A percentile compares a stretch with the other conserved stretches of the same genome.
phyloP scores from a whole-genome alignment of 1,140 invertebrate genomes.

The Planococcus citri region DNA sequence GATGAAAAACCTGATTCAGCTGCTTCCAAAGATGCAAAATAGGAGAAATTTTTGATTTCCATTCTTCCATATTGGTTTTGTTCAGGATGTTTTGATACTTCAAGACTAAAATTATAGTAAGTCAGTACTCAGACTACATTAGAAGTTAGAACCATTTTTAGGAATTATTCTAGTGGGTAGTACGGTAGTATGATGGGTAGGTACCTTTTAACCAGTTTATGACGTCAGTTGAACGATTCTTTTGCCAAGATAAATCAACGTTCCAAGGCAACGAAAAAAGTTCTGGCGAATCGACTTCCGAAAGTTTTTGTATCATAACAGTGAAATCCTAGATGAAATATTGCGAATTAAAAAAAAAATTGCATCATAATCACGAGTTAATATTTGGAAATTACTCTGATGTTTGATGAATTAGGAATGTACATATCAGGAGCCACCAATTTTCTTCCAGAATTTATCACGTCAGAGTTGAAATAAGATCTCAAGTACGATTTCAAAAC shows the following conservation, averaged over 20 bases:
- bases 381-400: conserved; percentile 35
- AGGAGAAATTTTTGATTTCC: conserved; percentile 49
- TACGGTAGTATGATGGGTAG: not conserved
- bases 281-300: conserved; percentile 52
- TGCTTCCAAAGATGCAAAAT: conserved; percentile 64
- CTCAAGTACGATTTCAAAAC: conserved; percentile 60
- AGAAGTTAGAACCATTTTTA: not conserved
- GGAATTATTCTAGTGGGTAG: not conserved
- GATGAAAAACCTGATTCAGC: conserved; percentile 38
- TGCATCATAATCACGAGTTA: not conserved
- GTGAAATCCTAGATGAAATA: conserved; percentile 44
- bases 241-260: conserved; percentile 63
- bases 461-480: conserved; percentile 53
- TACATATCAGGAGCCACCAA: conserved; percentile 40
- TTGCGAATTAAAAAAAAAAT: conserved; percentile 9
- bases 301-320: conserved; percentile 45
- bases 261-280: conserved; percentile 71
- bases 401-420: conserved; percentile 40
- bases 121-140: too few species aligned
- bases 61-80: conserved; percentile 36
- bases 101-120: not conserved
- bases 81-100: conserved; percentile 8
- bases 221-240: conserved; percentile 47
- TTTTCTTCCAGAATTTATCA: conserved; percentile 44
- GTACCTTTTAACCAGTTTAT: conserved; percentile 50